Evolutionary conservation across 1,140 invertebrate genomes (phyloP), one percentile per base, ranked within the genome.

Genomic region (Rhysida immarginata): DNA sequence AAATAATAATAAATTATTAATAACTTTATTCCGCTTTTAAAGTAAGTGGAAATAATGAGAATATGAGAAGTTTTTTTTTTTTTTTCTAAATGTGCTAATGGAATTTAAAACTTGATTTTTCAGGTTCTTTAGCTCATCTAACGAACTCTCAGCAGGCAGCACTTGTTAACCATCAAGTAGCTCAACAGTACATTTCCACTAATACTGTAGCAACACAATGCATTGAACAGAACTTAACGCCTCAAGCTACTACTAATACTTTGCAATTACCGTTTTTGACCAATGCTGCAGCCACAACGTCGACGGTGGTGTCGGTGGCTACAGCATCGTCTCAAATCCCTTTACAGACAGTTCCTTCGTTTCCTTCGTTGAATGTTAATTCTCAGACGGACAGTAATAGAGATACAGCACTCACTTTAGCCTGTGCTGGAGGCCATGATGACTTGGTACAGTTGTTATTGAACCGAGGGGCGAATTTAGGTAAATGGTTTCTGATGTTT

Each of bases 361-460:
- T 51, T 29, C 60, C 63, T n/a, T 54, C 62, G 16, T 60, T 76
- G 72, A 89, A 96, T 68, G 83, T 97, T 46, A 90, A 98, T 74
- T 90, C 88, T 13, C 89, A 95, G 71, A 99, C 95, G 0, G 94
- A 98, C 66, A 92, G 87, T 55, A 98, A 97, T 75, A 92, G 96
- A 72, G 96, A 99, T 69, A 99, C 96, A 23, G 93, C 96, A 27
- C 74, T 99, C 25, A 98, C 95, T 3, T 74, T 98, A 52, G 96
- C 95, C 14, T 97, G 94, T 75, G 89, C 92, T 58, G 94, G 93
- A 55, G 96, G 95, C 0, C 92, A 98, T 68, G 87, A 92, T 65
- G 93, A 98, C 64, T 76, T 98, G 0, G 93, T 96, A 3, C 85
- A 89, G 68, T 75, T 98, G 61, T 76, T 99, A 20, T 75, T 99